Base-by-base conservation (phyloP, 2,888 invertebrate species). In the Cryptophagus acutangulus region DNA sequence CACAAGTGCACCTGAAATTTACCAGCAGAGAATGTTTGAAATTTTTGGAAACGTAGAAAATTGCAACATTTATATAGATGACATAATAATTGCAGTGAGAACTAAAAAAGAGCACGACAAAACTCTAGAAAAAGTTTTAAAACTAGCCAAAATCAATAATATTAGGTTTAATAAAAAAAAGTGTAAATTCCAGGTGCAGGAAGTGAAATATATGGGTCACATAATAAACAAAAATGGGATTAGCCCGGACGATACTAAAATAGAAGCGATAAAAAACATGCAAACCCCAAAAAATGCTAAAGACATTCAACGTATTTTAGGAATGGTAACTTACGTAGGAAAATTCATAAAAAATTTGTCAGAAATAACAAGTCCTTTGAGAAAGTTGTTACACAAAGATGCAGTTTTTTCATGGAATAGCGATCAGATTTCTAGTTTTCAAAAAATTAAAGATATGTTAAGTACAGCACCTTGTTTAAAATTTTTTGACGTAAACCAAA, bases 61-160 rank as follows among this genome's bases (percentile, higher is more conserved):
- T 8, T 41, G 49, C 13, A 36, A 47, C 30, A 41, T 55, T 17
- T 56, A 55, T 35, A 44, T 55, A 13, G 56, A 55, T 29, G 52
- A 52, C 25, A 37, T 53, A 18, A 38, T 52, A n/a, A 43, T 56
- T 15, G 47, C 40, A 40, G 50, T 48, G n/a, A 42, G 49, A 36
- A 52, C 40, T n/a, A 17, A 47, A 45, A 36, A 49, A 24, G 46
- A 59, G 36, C 52, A 52, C 29, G 37, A 54, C 12, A 5, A 26
- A 38, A 51, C 38, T 12, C 28, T 49, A 15, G 17, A 38, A 30
- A n/a, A 46, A 39, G 46, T 52, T n/a, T 38, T 54, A 14, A 12
- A 46, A 36, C 24, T 39, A 38, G 52, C 51, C 8, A 33, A 34
- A 36, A 36, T 36, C 34, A 24, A 17, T 13, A 42, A 39, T 12